A percentile compares a stretch with the other conserved stretches of the same genome.
Conservation (phyloP, 2,797 vertebrate species). For the Astyanax mexicanus region DNA sequence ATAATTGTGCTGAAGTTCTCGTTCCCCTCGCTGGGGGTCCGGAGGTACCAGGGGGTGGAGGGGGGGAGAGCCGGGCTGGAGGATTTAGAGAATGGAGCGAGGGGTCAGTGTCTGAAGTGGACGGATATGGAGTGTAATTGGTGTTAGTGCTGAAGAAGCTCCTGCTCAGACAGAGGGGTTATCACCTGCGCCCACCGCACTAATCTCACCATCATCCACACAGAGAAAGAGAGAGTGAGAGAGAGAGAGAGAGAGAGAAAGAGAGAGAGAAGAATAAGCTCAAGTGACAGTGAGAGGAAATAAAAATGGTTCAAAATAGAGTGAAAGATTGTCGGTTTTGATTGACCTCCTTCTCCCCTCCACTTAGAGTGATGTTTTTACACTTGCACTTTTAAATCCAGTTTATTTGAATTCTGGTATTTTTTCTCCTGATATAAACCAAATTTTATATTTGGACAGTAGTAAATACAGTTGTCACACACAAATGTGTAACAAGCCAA, state of each 20-base stretch:
- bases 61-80: constrained; percentile 62
- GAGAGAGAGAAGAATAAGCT: not conserved
- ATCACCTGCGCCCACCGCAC: constrained; percentile 61
- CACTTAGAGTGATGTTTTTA: too few relatives aligned
- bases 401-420: too few relatives aligned
- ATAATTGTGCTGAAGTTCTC: constrained; percentile 71
- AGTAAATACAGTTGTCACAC: too few relatives aligned
- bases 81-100: constrained; percentile 60
- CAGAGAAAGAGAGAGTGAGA: constrained; percentile 1
- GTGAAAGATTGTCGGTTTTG: too few relatives aligned
- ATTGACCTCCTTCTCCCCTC: too few relatives aligned
- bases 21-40: constrained; percentile 51
- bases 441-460: too few relatives aligned
- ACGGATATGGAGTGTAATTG: constrained; percentile 67
- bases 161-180: constrained; percentile 66
- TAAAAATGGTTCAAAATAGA: not conserved
- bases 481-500: too few relatives aligned
- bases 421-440: too few relatives aligned
- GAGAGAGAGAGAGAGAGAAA: not conserved
- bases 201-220: constrained; percentile 62
- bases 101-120: constrained; percentile 47
- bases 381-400: too few relatives aligned
- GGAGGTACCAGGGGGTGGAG: constrained; percentile 53
- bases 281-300: too few relatives aligned
- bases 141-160: constrained; percentile 65